Conservation (phyloP, 1,140 invertebrate species). For the Cydia strobilella region DNA sequence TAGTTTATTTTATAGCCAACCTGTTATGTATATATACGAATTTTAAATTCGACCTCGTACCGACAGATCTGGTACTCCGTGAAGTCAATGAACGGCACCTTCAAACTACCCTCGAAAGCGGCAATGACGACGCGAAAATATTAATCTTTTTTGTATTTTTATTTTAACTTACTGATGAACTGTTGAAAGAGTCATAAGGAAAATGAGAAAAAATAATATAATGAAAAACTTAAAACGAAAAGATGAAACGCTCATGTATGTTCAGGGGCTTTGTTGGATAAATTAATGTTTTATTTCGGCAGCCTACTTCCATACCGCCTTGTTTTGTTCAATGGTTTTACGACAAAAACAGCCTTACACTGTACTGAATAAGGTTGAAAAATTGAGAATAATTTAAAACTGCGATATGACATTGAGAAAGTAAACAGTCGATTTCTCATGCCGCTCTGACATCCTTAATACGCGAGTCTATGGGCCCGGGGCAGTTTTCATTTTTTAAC, state of each 20-base stretch:
- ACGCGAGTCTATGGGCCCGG: slow-evolving; percentile 47
- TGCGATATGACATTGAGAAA: neutral
- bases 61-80: too few relatives aligned
- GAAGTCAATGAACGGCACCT: too few relatives aligned
- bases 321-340: neutral
- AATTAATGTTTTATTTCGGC: slow-evolving; percentile 22
- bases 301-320: neutral
- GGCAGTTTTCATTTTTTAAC: slow-evolving; percentile 49
- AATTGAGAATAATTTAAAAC: neutral
- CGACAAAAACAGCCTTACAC: neutral
- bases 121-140: too few relatives aligned
- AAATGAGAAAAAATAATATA: neutral
- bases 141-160: too few relatives aligned
- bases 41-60: too few relatives aligned
- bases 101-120: too few relatives aligned
- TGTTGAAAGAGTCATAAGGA: neutral
- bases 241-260: slow-evolving; percentile 21
- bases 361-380: neutral
- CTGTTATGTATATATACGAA: too few relatives aligned
- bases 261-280: slow-evolving; percentile 1
- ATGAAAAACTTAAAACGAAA: slow-evolving; percentile 28
- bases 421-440: slow-evolving; percentile 47
- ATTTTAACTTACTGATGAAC: neutral
- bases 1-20: too few relatives aligned
- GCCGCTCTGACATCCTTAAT: slow-evolving; percentile 50